Percentiles rank a stretch among this genome's conserved stretches.
phyloP scores from a whole-genome alignment of 2,797 vertebrate genomes.

The Liasis olivaceus region DNA sequence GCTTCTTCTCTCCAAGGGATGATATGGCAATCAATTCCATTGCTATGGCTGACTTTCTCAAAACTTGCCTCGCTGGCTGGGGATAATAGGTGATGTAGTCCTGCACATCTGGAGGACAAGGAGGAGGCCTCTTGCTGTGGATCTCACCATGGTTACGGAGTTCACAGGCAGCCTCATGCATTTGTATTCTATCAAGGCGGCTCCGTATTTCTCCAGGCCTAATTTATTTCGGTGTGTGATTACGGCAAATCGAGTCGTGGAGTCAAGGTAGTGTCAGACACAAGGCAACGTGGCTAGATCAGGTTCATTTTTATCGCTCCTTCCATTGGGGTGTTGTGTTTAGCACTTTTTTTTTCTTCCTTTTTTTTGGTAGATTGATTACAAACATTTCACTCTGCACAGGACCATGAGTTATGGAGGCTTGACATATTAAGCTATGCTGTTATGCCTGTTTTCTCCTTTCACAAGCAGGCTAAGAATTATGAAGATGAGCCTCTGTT shows the following conservation, averaged over 20 bases:
- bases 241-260: neutral
- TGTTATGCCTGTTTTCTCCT: neutral
- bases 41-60: neutral
- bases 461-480: constrained; percentile 10
- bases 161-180: neutral
- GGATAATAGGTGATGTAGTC: neutral
- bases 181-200: neutral
- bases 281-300: neutral
- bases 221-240: neutral
- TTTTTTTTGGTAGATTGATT: constrained; percentile 8
- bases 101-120: neutral
- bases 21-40: neutral
- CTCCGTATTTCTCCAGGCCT: neutral
- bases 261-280: neutral
- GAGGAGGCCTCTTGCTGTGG: neutral
- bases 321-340: neutral
- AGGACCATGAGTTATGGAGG: constrained; percentile 27
- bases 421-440: constrained; percentile 10
- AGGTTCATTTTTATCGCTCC: neutral
- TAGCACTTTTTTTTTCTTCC: neutral
- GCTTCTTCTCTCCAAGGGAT: neutral
- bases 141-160: neutral
- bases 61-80: neutral
- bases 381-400: constrained; percentile 23
- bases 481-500: neutral